These are phyloP conservation scores for Steromphala cineraria DNA, from an alignment of 2,888 invertebrate species.

Conservation along the genomic window DNA sequence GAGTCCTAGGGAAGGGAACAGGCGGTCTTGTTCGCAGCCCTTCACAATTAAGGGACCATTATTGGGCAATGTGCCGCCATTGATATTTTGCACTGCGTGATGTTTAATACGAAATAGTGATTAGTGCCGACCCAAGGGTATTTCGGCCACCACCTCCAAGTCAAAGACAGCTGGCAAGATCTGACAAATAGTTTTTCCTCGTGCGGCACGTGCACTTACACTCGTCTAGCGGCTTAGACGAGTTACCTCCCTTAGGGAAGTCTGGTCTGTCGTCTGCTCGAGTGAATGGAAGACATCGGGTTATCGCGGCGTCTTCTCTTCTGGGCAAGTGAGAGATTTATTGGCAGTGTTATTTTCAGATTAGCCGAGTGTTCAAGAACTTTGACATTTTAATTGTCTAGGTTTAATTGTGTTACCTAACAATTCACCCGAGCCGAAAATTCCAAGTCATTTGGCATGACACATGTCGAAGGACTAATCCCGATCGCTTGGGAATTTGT, in stretches of 20 bases:
- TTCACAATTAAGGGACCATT: not conserved
- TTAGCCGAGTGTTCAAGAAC: not conserved
- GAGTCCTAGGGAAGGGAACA: too few species aligned
- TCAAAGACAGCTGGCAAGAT: not conserved
- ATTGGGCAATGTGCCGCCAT: not conserved
- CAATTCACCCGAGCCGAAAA: not conserved
- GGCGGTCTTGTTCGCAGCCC: too few species aligned
- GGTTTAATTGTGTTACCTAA: slow-evolving; percentile 6
- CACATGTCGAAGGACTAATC: too few species aligned
- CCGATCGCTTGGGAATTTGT: too few species aligned
- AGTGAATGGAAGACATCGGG: not conserved
- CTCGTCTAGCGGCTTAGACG: slow-evolving; percentile 10
- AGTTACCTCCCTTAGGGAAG: slow-evolving; percentile 5
- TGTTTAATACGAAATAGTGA: slow-evolving; percentile 6
- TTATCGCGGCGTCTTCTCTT: not conserved
- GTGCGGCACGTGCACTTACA: slow-evolving; percentile 18
- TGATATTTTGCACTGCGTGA: not conserved
- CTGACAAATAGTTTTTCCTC: slow-evolving; percentile 9
- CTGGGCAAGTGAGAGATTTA: not conserved
- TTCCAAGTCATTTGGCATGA: not conserved
- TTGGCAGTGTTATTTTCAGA: not conserved
- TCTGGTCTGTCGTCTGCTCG: not conserved
- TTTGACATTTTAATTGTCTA: slow-evolving; percentile 16
- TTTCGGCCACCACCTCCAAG: not conserved
- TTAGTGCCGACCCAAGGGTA: slow-evolving; percentile 7